phyloP scores from a whole-genome alignment of 2,797 vertebrate genomes.

The Anolis apletophallus region DNA sequence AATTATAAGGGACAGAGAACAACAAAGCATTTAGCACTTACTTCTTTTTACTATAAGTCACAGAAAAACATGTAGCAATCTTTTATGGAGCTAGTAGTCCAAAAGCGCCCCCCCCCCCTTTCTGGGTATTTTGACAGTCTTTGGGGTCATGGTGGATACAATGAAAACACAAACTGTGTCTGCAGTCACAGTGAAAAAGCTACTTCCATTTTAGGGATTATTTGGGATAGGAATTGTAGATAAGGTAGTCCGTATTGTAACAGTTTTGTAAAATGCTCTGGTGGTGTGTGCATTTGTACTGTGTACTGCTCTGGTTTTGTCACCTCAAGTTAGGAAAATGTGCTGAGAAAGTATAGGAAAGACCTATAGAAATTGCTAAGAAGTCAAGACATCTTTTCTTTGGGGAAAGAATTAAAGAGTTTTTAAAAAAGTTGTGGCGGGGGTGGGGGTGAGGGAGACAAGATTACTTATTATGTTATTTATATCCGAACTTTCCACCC shows the following conservation, averaged over 20 bases:
- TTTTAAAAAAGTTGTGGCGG: neutral
- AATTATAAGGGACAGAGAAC: neutral
- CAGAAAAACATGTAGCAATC: neutral
- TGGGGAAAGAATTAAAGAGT: neutral
- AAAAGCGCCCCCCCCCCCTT: neutral
- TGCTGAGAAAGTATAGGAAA: neutral
- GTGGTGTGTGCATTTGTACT: neutral
- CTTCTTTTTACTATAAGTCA: neutral
- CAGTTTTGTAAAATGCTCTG: neutral
- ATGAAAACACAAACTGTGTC: neutral
- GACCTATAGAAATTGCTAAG: neutral
- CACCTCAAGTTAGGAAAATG: neutral
- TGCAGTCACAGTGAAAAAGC: neutral
- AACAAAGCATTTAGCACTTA: neutral
- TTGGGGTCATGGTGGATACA: neutral
- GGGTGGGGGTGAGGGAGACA: no score
- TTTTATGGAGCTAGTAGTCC: neutral
- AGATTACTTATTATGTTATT: neutral
- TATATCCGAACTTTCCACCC: neutral
- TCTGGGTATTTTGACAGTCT: neutral
- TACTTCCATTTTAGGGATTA: neutral
- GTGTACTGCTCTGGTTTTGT: neutral
- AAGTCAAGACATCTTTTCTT: neutral
- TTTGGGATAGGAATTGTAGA: neutral
- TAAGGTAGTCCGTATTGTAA: neutral